Evolutionary conservation across 1,140 invertebrate genomes (phyloP), one percentile per base, ranked within the genome.

Genomic region (Lepeophtheirus salmonis): DNA sequence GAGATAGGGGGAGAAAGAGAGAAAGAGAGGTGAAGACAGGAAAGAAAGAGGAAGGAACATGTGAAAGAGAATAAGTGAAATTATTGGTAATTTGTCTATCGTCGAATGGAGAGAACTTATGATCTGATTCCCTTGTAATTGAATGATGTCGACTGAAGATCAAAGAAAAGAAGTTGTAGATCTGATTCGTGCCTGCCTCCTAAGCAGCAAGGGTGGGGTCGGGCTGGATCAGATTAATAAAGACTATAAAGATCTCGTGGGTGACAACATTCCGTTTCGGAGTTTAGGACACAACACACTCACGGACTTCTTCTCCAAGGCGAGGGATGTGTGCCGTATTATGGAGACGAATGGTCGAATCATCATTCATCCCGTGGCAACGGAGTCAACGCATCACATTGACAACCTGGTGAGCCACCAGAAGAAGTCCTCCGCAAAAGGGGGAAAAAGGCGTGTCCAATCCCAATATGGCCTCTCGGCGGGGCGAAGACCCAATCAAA

Each of bases 191-290:
- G 64, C 68, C 24, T 65, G 64, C 25, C 17, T 70, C 2, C 41
- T 68, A 21, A 63, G 67, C 1, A 56, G 63, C 22, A 70, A 70
- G 22, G 65, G 64, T 24, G 67, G 68, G 18, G 58, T 69, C 2
- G 60, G 62, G 2, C 50, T 70, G 18, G 50, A 66, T 0, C 18
- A 64, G 20, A 25, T 70, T 25, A 66, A 56, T 17, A 30, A 68
- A 50, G 79, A 81, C 67, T 81, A 78, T 65, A 67, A 65, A 55
- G 71, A 70, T 58, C 62, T 81, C 2, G 70, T 76, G 65, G 78
- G 78, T 41, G 72, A 76, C 65, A 66, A 65, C 50, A 78, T 81
- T 64, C 79, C 79, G 3, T 81, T 71, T 63, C 68, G 65, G 60
- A 73, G 75, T 62, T 68, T 80, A 57, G 79, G 79, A 1, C 79